Evolutionary conservation across 2,888 invertebrate species (phyloP), one percentile per base, ranked within the genome.

Genomic region (Macrophya annulata): DNA sequence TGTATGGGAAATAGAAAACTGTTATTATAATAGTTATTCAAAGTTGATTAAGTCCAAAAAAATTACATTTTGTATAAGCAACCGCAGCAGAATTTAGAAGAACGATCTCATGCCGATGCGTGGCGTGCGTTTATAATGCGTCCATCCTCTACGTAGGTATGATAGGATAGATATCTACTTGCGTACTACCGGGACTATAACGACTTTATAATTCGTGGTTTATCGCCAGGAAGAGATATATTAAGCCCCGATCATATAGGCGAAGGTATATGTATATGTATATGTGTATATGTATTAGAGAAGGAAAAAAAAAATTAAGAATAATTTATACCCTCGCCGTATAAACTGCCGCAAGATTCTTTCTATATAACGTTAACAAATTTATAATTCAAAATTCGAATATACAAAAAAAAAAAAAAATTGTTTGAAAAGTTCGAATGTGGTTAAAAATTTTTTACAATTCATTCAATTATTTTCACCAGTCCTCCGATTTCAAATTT

Each of bases 181-280:
- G 51, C 51, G 37, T 43, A 17, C 25, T 15, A 15, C 21, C 10
- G 76, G 77, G 77, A 43, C 48, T 65, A 72, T 65, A 85, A 85
- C 65, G 85, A 85, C 77, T 85, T 85, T 85, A 85, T 85, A 85
- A 85, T 85, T 85, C 85, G 85, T 68, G 85, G 85, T 76, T 74
- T 76, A 85, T 85, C 65, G 85, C 77, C 85, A 85, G 85, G 85
- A 85, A 85, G 85, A 79, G 85, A 85, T 85, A 77, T 77, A 85
- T 85, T 85, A 85, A 48, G 72, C 31, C 65, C 43, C 48, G 62
- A 68, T 85, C 76, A 77, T 77, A 55, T n/a, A 37, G 37, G 37
- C 68, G 68, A 8, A 2, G 55, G n/a, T n/a, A n/a, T 55, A 55
- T 55, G n/a, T 55, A 55, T 6, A 9, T 0, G n/a, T 55, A n/a